These are phyloP conservation scores for Crotalus horridus DNA, from an alignment of 2,113 vertebrate species.

Conservation along the genomic window DNA sequence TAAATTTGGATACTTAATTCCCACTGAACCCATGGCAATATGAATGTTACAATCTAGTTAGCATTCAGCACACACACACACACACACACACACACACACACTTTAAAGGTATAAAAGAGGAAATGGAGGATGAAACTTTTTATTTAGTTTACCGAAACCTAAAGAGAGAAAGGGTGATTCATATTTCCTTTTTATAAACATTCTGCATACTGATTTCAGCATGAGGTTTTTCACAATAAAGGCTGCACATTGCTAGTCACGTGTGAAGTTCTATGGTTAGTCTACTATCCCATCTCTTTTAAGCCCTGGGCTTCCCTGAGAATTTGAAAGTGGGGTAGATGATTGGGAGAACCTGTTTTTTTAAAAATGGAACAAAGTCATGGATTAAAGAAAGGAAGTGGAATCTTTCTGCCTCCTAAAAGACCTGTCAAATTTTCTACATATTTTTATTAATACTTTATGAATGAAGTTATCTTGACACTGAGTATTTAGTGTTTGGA, in stretches of 20 bases:
- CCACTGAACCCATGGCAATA: neutral
- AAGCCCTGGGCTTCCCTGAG: neutral
- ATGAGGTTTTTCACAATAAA: neutral
- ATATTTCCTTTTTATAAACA: neutral
- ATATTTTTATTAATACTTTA: neutral
- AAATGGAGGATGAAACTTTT: neutral
- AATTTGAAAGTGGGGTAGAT: neutral
- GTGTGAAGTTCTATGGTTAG: neutral
- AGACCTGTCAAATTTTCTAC: neutral
- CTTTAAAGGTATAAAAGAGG: neutral
- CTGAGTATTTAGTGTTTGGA: conserved; percentile 56
- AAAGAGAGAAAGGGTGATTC: neutral
- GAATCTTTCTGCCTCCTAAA: neutral
- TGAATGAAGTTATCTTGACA: conserved; percentile 49
- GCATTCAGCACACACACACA: neutral
- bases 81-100: too few relatives aligned
- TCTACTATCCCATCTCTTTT: neutral
- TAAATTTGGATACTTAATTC: neutral
- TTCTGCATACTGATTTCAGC: neutral
- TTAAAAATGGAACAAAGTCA: neutral
- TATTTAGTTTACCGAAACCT: neutral
- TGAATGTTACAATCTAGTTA: neutral
- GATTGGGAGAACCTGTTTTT: neutral
- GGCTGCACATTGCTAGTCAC: neutral
- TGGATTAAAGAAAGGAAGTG: neutral